Percentiles rank a stretch among this genome's conserved stretches.
These are phyloP conservation scores for Drosophila bocqueti DNA, from an alignment of 1,140 invertebrate genomes.

Conservation along the genomic window DNA sequence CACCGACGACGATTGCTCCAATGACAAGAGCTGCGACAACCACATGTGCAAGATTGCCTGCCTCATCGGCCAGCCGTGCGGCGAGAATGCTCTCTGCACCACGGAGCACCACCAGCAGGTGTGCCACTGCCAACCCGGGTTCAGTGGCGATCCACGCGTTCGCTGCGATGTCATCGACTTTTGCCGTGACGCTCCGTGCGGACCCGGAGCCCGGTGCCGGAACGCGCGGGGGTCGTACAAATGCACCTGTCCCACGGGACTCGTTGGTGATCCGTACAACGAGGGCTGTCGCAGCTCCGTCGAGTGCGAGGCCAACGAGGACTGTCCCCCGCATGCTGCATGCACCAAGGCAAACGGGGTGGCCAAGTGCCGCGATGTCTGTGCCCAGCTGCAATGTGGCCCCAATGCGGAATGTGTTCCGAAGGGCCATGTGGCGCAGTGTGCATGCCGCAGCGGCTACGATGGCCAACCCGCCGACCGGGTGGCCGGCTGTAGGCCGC, in stretches of 20 bases:
- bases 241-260: constrained; percentile 91
- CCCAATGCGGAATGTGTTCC: constrained; percentile 93
- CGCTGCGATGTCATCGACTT: constrained; percentile 92
- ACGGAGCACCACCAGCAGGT: constrained; percentile 91
- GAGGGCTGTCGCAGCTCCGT: constrained; percentile 91
- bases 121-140: constrained; percentile 94
- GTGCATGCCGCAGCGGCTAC: constrained; percentile 91
- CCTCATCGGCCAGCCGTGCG: constrained; percentile 91
- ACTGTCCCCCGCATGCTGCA: constrained; percentile 91
- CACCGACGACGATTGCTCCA: constrained; percentile 89
- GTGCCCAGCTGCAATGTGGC: constrained; percentile 91
- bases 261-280: constrained; percentile 93
- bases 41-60: constrained; percentile 94
- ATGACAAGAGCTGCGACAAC: constrained; percentile 92
- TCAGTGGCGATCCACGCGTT: constrained; percentile 90
- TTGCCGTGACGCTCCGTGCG: constrained; percentile 92
- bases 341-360: constrained; percentile 89
- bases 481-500: constrained; percentile 91
- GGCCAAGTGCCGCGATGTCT: constrained; percentile 93
- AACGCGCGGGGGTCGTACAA: constrained; percentile 93
- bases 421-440: constrained; percentile 90
- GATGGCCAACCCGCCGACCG: constrained; percentile 90
- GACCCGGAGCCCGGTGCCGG: constrained; percentile 92
- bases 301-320: constrained; percentile 91
- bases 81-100: constrained; percentile 92